Percentiles rank a stretch among this genome's conserved stretches.
Conservation (phyloP, 2,888 invertebrate genomes). For the Amphipoea lucens region DNA sequence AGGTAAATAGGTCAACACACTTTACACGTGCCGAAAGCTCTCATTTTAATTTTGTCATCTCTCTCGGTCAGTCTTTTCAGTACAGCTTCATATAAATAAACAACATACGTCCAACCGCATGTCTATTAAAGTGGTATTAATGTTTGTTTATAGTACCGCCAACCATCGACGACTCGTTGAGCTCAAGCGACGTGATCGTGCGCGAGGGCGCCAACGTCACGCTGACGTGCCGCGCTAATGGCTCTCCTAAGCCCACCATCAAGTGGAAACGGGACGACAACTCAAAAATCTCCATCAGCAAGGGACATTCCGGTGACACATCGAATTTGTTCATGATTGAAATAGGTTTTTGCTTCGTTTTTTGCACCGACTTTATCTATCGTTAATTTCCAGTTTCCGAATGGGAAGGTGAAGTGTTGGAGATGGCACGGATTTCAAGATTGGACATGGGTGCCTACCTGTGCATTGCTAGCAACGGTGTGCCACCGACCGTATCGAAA, state of each 20-base stretch:
- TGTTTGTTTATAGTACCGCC: constrained; percentile 94
- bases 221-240: constrained; percentile 96
- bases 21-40: neutral
- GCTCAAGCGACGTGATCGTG: constrained; percentile 97
- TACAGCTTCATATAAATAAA: constrained; percentile 11
- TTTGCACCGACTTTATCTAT: constrained; percentile 47
- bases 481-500: constrained; percentile 97
- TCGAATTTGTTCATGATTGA: constrained; percentile 61
- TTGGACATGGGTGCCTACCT: constrained; percentile 97
- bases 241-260: constrained; percentile 96
- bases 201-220: constrained; percentile 97
- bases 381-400: constrained; percentile 92
- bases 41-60: neutral
- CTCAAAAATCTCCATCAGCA: constrained; percentile 96
- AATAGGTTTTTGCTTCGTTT: constrained; percentile 55
- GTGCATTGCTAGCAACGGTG: constrained; percentile 97
- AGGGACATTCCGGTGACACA: constrained; percentile 93
- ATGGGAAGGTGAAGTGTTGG: constrained; percentile 95
- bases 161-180: constrained; percentile 96
- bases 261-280: constrained; percentile 98
- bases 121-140: constrained; percentile 69
- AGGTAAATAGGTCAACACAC: neutral
- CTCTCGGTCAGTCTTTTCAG: neutral
- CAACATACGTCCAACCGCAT: constrained; percentile 28
- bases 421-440: constrained; percentile 95